A percentile compares a stretch with the other conserved stretches of the same genome.
These are phyloP conservation scores for Pygoscelis adeliae DNA, from an alignment of 2,113 vertebrate species.

Conservation along the genomic window DNA sequence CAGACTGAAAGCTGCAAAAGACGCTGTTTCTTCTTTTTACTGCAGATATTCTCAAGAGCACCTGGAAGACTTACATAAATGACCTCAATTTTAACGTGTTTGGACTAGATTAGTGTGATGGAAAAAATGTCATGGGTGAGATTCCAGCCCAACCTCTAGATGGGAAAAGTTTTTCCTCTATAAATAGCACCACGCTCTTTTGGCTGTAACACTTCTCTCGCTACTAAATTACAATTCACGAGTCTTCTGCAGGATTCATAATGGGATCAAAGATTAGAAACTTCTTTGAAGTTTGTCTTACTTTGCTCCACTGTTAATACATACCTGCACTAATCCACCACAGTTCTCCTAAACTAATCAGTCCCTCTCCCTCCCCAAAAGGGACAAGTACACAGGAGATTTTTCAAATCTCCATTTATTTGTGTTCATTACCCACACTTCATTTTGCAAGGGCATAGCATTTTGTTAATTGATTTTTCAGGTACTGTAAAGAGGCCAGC, in stretches of 20 bases:
- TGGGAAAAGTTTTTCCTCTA: neutral
- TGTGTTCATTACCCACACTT: constrained; percentile 22
- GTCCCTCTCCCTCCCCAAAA: neutral
- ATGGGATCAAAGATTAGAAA: constrained; percentile 49
- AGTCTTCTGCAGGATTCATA: constrained; percentile 35
- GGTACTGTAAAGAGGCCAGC: neutral
- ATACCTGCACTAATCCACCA: constrained; percentile 33
- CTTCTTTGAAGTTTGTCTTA: constrained; percentile 58
- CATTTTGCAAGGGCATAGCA: constrained; percentile 4
- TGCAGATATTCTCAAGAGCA: constrained; percentile 4
- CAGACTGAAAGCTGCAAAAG: neutral
- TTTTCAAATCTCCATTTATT: constrained; percentile 31
- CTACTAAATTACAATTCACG: constrained; percentile 45
- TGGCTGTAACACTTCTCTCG: neutral
- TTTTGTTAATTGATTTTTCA: constrained; percentile 55
- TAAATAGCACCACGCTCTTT: neutral
- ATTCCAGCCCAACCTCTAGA: neutral
- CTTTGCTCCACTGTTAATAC: neutral
- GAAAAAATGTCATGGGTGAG: neutral
- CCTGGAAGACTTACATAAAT: neutral
- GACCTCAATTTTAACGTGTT: constrained; percentile 33
- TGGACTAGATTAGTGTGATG: neutral
- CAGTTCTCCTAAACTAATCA: neutral
- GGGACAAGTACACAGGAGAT: neutral
- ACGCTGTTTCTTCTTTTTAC: neutral